A percentile compares a stretch with the other conserved stretches of the same genome.
Evolutionary conservation across 2,888 invertebrate genomes (phyloP).

Genomic region (Prionchulus punctatus): DNA sequence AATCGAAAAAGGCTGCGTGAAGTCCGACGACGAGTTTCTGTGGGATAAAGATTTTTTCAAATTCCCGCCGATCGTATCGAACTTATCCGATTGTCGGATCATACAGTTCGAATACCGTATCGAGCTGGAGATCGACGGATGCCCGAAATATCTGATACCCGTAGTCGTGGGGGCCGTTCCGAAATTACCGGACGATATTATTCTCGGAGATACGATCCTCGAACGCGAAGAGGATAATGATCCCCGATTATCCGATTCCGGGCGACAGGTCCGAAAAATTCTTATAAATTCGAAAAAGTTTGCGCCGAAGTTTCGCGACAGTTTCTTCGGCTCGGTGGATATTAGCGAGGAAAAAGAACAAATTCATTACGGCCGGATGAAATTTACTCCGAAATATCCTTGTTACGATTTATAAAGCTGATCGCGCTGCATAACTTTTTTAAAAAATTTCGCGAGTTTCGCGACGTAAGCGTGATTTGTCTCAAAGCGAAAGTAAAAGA

Average conservation of each 20-base stretch:
- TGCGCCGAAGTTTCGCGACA: slow-evolving; percentile 29
- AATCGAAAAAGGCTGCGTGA: too few relatives aligned
- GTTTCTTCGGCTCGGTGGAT: slow-evolving; percentile 24
- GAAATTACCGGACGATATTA: slow-evolving; percentile 13
- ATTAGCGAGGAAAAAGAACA: slow-evolving; percentile 26
- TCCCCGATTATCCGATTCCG: slow-evolving; percentile 26
- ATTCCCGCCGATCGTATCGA: slow-evolving; percentile 26
- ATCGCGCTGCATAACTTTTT: too few relatives aligned
- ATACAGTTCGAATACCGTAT: slow-evolving; percentile 24
- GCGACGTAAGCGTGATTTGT: too few relatives aligned
- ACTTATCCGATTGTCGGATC: slow-evolving; percentile 24
- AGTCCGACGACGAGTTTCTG: too few relatives aligned
- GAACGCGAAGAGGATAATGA: slow-evolving; percentile 23
- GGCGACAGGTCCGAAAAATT: too few relatives aligned
- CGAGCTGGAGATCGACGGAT: slow-evolving; percentile 23
- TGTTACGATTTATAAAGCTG: too few relatives aligned
- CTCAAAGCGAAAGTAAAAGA: too few relatives aligned
- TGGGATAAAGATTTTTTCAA: slow-evolving; percentile 18
- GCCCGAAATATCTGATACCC: slow-evolving; percentile 18
- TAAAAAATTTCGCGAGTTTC: too few relatives aligned
- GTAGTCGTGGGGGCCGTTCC: slow-evolving; percentile 29
- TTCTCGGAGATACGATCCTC: slow-evolving; percentile 20
- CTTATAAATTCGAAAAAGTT: slow-evolving; percentile 28
- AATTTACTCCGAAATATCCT: slow-evolving; percentile 30
- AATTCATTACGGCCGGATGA: slow-evolving; percentile 23